Evolutionary conservation across 2,888 invertebrate genomes (phyloP).

Genomic region (Pyrrhosoma nymphula): DNA sequence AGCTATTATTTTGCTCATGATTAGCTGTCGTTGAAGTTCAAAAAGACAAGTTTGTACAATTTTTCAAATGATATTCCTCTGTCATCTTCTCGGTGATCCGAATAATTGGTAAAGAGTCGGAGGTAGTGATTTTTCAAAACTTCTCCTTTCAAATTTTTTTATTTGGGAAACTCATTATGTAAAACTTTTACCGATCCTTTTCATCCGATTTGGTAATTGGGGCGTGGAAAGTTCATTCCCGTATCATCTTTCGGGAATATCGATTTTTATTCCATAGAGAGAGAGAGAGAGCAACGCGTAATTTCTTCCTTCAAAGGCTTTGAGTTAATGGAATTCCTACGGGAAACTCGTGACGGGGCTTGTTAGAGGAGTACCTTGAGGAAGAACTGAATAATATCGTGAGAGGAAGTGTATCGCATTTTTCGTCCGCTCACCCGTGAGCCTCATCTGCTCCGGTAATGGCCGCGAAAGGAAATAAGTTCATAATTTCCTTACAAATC

Average conservation of each 20-base stretch:
- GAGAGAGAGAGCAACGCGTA: neutral
- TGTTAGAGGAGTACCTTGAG: neutral
- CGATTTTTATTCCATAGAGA: neutral
- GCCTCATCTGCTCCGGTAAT: neutral
- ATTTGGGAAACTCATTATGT: neutral
- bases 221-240: neutral
- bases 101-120: neutral
- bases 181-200: neutral
- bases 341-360: neutral
- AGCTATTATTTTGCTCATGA: no score
- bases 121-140: neutral
- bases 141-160: neutral
- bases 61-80: no score
- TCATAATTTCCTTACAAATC: no score
- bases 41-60: no score
- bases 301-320: neutral
- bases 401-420: neutral
- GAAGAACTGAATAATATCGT: neutral
- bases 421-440: neutral
- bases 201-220: slow-evolving; percentile 3
- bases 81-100: neutral
- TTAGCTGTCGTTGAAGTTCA: no score
- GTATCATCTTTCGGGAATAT: neutral
- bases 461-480: neutral
- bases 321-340: neutral